Base-by-base conservation (phyloP, 2,797 vertebrate genomes). In the Poliocrania exsul region DNA sequence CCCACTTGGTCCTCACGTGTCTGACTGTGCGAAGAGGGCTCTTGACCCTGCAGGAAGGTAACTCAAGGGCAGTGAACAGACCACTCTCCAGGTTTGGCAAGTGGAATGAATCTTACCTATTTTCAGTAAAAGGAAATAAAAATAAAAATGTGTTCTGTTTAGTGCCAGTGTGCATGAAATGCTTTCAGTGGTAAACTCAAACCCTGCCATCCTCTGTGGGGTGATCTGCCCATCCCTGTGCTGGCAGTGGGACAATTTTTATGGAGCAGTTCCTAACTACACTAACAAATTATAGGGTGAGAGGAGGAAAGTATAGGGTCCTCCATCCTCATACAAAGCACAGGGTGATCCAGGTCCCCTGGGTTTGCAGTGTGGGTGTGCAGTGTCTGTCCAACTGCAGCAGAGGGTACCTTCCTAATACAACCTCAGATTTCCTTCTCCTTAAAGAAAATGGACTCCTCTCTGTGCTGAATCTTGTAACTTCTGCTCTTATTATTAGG, bases 1-100 rank as follows among this genome's bases (percentile, higher is more conserved):
- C 62, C 91, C 65, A 47, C 42, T 95, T 82, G 71, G 64, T 95
- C 49, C 66, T 93, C 94, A 94, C 31, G 0, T 91, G 70, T 82
- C 84, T 72, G 53, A 53, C 57, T 44, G 47, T 12, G 15, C 57
- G 25, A 24, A 66, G 90, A 56, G 31, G 28, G 47, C 31, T 74
- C 16, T 73, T 95, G 62, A 81, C 1, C 26, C 74, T 90, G 57
- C 4, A 2, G 62, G 54, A 79, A 78, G 64, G 91, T 88, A 87
- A 51, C 53, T 28, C 17, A 25, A 37, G 44, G 51, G 62, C 5
- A 3, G n/a, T 37, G 64, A 91, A 50, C 40, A 81, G 50, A 81
- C 77, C 40, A 20, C 20, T 61, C 25, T 84, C 49, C 28, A 47
- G 23, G 50, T 66, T 60, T 23, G n/a, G 44, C 1, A 5, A 81